Evolutionary conservation across 2,888 invertebrate genomes (phyloP).

Genomic region (Miltochrista miniata): DNA sequence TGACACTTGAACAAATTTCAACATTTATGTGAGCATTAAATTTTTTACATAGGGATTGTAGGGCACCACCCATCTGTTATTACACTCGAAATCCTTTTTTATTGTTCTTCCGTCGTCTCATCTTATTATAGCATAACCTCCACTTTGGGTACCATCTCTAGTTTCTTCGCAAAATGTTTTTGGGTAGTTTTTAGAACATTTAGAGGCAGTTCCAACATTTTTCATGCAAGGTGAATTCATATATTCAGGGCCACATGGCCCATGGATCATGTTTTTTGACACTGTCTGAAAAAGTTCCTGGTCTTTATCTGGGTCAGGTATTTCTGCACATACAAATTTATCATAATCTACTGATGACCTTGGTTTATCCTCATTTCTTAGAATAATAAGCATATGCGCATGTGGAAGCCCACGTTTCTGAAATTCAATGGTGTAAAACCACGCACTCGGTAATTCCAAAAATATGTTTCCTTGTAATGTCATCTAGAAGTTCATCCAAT

Average conservation of each 20-base stretch:
- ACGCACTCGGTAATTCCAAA: conserved; percentile 27
- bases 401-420: conserved; percentile 24
- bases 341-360: conserved; percentile 20
- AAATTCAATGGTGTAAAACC: conserved; percentile 28
- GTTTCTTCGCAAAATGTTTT: conserved; percentile 38
- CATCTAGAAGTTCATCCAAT: conserved; percentile 29
- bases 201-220: conserved; percentile 15
- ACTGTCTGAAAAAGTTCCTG: conserved; percentile 18
- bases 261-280: conserved; percentile 23
- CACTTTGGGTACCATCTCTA: conserved; percentile 19
- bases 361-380: conserved; percentile 37
- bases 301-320: conserved; percentile 19
- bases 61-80: conserved; percentile 53
- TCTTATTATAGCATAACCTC: conserved; percentile 48
- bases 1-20: conserved; percentile 34
- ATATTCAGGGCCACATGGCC: conserved; percentile 19
- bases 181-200: conserved; percentile 21
- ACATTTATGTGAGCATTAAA: conserved; percentile 59
- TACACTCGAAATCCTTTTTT: conserved; percentile 24
- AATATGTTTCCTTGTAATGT: conserved; percentile 15
- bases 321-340: conserved; percentile 20
- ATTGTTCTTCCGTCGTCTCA: conserved; percentile 18
- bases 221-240: conserved; percentile 20
- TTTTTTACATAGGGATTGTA: conserved; percentile 41
- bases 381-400: conserved; percentile 23